These are phyloP conservation scores for Agonopterix heracliana DNA, from an alignment of 2,888 invertebrate species.

Conservation along the genomic window DNA sequence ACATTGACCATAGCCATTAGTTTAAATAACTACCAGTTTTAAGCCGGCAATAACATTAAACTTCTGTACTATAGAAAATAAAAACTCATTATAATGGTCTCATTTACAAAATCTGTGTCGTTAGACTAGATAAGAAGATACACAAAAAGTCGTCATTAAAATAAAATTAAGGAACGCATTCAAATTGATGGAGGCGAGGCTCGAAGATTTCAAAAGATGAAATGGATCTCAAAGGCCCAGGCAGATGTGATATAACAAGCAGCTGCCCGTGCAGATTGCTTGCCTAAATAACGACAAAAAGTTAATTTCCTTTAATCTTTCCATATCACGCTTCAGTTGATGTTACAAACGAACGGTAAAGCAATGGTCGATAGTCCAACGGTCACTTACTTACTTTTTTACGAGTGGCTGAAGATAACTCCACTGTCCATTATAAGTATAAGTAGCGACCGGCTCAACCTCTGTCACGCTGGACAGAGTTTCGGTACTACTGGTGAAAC, in stretches of 20 bases:
- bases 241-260: neutral
- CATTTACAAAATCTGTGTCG: conserved; percentile 13
- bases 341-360: neutral
- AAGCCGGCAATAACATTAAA: conserved; percentile 3
- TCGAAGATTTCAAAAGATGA: neutral
- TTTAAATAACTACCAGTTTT: conserved; percentile 1
- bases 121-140: conserved; percentile 4
- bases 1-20: conserved; percentile 3
- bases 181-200: conserved; percentile 2
- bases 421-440: too few relatives aligned
- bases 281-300: neutral
- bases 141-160: conserved; percentile 18
- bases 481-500: too few relatives aligned
- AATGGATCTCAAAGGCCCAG: too few relatives aligned
- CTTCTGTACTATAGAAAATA: conserved; percentile 2
- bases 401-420: conserved; percentile 47
- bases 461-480: too few relatives aligned
- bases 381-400: conserved; percentile 48
- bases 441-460: too few relatives aligned
- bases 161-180: conserved; percentile 15
- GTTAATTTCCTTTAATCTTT: neutral
- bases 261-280: neutral
- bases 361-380: conserved; percentile 37
- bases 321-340: neutral
- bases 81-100: conserved; percentile 6